Evolutionary conservation across 92 coral and sea anemone species (phyloP).

Genomic region (Phenganax marumi): DNA sequence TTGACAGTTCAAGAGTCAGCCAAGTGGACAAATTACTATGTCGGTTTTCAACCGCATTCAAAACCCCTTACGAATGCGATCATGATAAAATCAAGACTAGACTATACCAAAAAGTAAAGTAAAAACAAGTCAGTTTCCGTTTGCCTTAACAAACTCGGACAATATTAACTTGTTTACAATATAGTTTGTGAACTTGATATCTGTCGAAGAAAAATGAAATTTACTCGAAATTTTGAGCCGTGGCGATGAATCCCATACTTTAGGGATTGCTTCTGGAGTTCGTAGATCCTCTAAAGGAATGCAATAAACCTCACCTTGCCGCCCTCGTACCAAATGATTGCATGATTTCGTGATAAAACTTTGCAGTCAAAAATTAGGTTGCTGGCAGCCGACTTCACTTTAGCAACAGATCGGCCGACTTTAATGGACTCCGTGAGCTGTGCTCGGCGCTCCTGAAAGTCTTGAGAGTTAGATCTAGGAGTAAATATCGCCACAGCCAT

Average conservation of each 20-base stretch:
- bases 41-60: neutral
- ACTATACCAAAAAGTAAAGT: neutral
- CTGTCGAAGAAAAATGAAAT: neutral
- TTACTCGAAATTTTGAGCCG: neutral
- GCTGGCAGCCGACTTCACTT: slow-evolving; percentile 84
- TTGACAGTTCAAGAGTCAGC: slow-evolving; percentile 8
- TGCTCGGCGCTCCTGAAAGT: slow-evolving; percentile 90
- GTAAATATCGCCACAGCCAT: slow-evolving; percentile 99
- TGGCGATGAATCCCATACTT: neutral
- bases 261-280: neutral
- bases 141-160: neutral
- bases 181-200: neutral
- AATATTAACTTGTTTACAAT: slow-evolving; percentile 13
- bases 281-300: neutral
- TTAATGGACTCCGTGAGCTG: slow-evolving; percentile 77
- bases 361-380: slow-evolving; percentile 97
- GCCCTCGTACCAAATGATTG: slow-evolving; percentile 94
- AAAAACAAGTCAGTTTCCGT: neutral
- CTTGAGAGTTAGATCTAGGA: slow-evolving; percentile 93
- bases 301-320: slow-evolving; percentile 69
- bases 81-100: neutral
- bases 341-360: slow-evolving; percentile 98
- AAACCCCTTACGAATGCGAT: neutral
- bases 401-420: slow-evolving; percentile 98
- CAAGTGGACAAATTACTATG: neutral